These are phyloP conservation scores for Acanthiza pusilla DNA, from an alignment of 2,797 vertebrate species.

Conservation along the genomic window DNA sequence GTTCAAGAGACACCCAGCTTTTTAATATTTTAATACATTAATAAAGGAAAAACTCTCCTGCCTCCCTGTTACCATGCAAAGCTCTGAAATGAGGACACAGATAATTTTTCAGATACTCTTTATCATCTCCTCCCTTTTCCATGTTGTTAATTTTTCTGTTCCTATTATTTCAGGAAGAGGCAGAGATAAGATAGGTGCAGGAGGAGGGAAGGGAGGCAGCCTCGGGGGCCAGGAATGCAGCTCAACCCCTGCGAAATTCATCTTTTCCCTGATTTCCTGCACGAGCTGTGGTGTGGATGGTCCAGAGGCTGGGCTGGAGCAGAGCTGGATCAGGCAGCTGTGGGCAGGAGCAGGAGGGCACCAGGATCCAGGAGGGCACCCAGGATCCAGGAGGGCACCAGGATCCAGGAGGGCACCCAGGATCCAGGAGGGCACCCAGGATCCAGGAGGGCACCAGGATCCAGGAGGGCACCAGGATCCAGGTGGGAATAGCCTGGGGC, in stretches of 20 bases:
- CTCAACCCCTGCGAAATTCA: neutral
- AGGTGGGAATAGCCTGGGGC: neutral
- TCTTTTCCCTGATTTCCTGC: neutral
- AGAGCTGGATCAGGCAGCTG: neutral
- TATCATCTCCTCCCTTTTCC: constrained; percentile 15
- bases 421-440: neutral
- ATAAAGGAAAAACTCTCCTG: neutral
- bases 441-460: neutral
- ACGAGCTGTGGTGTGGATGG: neutral
- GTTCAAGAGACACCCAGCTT: neutral
- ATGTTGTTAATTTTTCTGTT: constrained; percentile 10
- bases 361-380: neutral
- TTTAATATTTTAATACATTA: neutral
- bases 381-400: neutral
- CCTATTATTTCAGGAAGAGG: neutral
- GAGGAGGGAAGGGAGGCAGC: neutral
- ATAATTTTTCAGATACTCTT: constrained; percentile 23
- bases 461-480: neutral
- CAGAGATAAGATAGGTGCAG: neutral
- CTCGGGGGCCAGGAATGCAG: neutral
- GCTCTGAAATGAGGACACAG: constrained; percentile 26
- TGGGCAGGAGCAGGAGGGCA: neutral
- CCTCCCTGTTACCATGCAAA: neutral
- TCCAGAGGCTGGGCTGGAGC: rapidly evolving
- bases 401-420: neutral